Base-by-base conservation (phyloP, 1,140 invertebrate genomes). In the Homarus americanus region DNA sequence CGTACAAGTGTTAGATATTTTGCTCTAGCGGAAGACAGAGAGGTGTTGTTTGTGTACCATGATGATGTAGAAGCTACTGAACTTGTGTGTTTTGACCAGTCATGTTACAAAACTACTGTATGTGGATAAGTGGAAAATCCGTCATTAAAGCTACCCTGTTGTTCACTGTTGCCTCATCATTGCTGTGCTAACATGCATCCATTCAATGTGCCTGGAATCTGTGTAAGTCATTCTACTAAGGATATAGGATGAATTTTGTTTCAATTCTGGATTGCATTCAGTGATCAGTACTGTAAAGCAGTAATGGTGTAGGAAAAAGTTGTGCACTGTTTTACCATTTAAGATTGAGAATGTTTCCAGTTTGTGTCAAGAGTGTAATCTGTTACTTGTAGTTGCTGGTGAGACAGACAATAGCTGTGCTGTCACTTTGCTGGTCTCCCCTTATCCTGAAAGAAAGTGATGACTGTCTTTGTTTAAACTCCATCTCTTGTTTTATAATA, bases 1-100 rank as follows among this genome's bases (percentile, higher is more conserved):
- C 80, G 86, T 80, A 53, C 38, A 79, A 58, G 66, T 58, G 76
- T 87, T 83, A 83, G 63, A 69, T 63, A 49, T 53, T 87, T 66
- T 79, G 75, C 76, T 80, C 38, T 36, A 28, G 76, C 38, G 38
- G 38, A 53, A 66, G 53, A 83, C 41, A 85, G 32, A 34, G 69
- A 20, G 69, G 12, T n/a, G 44, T 2, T 82, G 79, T 82, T 58
- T 34, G 41, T 53, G 32, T 49, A 28, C 53, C 40, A 34, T 38
- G 66, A 85, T 28, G 34, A 41, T 3, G 49, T 17, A 44, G 69
- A 85, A 73, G 32, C 32, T 41, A 40, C 66, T 53, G 44, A 85
- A 1, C 44, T 40, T 49, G 12, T 44, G n/a, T 85, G 36, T 9
- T 24, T 36, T 32, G 32, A n/a, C 20, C 28, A 38, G 38, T 63